These are phyloP conservation scores for Melanotaenia pygmaea DNA, from an alignment of 2,797 vertebrate genomes.

Conservation along the genomic window DNA sequence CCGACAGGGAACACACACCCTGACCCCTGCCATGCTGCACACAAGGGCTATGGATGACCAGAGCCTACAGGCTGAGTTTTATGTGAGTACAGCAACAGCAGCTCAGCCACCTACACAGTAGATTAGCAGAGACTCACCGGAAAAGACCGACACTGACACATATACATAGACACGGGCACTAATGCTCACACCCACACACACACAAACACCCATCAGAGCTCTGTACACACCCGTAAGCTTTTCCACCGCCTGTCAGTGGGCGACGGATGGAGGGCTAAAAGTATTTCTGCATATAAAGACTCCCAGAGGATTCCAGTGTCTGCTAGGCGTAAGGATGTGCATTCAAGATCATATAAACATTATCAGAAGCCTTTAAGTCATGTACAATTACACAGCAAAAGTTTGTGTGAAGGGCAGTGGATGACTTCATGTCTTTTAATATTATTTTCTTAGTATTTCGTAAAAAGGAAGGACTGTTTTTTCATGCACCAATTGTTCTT, in stretches of 20 bases:
- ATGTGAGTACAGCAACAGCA: slow-evolving; percentile 83
- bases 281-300: slow-evolving; percentile 68
- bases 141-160: slow-evolving; percentile 47
- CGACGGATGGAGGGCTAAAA: slow-evolving; percentile 55
- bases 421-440: slow-evolving; percentile 24
- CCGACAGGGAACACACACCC: slow-evolving; percentile 87
- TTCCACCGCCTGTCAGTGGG: slow-evolving; percentile 67
- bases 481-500: slow-evolving; percentile 49
- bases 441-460: slow-evolving; percentile 17
- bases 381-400: slow-evolving; percentile 22
- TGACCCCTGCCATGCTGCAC: slow-evolving; percentile 91
- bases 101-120: slow-evolving; percentile 56
- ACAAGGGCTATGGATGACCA: slow-evolving; percentile 93
- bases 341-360: slow-evolving; percentile 34
- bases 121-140: slow-evolving; percentile 54
- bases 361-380: slow-evolving; percentile 16
- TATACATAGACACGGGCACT: slow-evolving; percentile 39
- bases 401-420: slow-evolving; percentile 7
- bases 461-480: slow-evolving; percentile 24
- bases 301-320: slow-evolving; percentile 59
- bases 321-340: slow-evolving; percentile 52
- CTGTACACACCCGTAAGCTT: slow-evolving; percentile 64
- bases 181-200: slow-evolving; percentile 44
- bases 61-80: slow-evolving; percentile 94
- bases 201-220: slow-evolving; percentile 44